These are phyloP conservation scores for Craseonycteris thonglongyai DNA, from an alignment of 2,113 vertebrate species.

Conservation along the genomic window DNA sequence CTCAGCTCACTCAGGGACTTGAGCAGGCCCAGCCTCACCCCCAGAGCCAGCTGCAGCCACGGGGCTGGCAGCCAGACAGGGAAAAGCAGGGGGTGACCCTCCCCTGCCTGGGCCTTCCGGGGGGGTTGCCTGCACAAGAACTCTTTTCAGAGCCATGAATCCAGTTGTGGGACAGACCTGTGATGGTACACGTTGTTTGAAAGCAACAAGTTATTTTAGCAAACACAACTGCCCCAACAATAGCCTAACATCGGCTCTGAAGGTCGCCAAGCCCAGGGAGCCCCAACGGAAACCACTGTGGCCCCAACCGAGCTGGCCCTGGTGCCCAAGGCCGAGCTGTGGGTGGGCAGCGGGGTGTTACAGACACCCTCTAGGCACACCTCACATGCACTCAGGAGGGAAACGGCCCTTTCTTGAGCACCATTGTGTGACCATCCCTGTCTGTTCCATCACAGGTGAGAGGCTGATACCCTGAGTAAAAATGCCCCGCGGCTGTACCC, in stretches of 20 bases:
- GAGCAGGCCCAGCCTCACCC: neutral
- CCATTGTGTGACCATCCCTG: neutral
- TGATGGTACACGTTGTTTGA: neutral
- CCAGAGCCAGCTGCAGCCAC: neutral
- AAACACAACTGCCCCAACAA: constrained; percentile 20
- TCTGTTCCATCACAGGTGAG: neutral
- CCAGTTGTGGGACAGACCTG: neutral
- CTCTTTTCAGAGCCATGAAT: constrained; percentile 32
- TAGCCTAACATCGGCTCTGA: constrained; percentile 25
- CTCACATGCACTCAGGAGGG: neutral
- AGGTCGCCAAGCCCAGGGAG: neutral
- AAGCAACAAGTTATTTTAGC: neutral
- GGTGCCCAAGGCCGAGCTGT: neutral
- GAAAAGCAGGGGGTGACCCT: neutral
- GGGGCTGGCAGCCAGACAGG: constrained; percentile 14
- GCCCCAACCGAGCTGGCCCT: neutral
- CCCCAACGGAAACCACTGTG: neutral
- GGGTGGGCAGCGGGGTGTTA: neutral
- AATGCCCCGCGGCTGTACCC: neutral
- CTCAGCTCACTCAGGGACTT: neutral
- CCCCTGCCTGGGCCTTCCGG: neutral
- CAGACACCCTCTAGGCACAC: neutral
- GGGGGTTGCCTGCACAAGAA: constrained; percentile 15
- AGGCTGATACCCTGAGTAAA: neutral
- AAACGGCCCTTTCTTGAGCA: neutral